Conservation (phyloP, 2,113 vertebrate species). For the Shinisaurus crocodilurus region DNA sequence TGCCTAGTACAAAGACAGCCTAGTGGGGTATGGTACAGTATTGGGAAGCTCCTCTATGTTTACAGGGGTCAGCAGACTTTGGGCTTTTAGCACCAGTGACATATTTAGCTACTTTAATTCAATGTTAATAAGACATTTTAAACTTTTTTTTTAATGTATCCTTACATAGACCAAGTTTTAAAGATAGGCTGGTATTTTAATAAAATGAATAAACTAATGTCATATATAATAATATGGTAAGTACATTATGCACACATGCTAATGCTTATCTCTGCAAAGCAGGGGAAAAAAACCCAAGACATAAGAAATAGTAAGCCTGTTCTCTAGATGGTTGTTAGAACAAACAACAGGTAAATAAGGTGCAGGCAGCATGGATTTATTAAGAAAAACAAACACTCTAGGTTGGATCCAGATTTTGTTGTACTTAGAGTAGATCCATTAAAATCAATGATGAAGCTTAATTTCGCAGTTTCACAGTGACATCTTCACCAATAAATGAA, state of each 20-base stretch:
- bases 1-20: background rate
- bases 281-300: too few species aligned
- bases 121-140: background rate
- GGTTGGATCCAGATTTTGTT: background rate
- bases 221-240: too few species aligned
- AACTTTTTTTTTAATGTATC: background rate
- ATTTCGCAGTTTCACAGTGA: background rate
- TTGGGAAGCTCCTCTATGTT: background rate
- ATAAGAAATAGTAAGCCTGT: background rate
- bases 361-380: background rate
- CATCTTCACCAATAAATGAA: background rate
- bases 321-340: background rate
- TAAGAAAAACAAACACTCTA: background rate
- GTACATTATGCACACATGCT: background rate
- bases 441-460: background rate
- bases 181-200: background rate
- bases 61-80: background rate
- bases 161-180: background rate
- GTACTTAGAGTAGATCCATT: background rate
- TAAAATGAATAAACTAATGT: background rate
- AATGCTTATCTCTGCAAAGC: background rate
- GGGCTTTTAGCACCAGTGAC: background rate
- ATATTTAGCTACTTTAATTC: background rate
- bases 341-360: background rate
- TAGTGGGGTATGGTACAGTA: background rate